Percentiles rank a stretch among this genome's conserved stretches.
Conservation (phyloP, 1,140 invertebrate genomes). For the Listronotus oregonensis region DNA sequence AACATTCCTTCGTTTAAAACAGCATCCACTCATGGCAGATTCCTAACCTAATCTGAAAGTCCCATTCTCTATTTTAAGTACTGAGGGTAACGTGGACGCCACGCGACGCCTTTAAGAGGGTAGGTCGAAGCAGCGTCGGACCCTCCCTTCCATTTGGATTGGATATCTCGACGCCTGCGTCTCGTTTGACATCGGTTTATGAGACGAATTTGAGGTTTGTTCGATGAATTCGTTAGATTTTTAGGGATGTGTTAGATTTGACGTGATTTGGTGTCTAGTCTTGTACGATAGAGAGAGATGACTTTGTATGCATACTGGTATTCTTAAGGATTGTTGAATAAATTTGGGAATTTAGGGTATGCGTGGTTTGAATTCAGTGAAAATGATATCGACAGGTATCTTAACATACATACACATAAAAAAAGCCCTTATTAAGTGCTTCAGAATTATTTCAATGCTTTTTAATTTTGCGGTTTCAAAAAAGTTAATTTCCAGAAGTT, state of each 20-base stretch:
- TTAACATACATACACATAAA: neutral
- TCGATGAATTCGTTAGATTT: neutral
- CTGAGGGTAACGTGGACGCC: constrained; percentile 21
- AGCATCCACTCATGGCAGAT: neutral
- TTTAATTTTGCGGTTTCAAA: too few species aligned
- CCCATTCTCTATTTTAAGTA: constrained; percentile 11
- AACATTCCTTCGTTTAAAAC: neutral
- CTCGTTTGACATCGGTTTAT: constrained; percentile 9
- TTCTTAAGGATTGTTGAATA: too few species aligned
- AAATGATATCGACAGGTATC: neutral
- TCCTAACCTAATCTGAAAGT: constrained; percentile 18
- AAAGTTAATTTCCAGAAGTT: too few species aligned
- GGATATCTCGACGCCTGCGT: constrained; percentile 12
- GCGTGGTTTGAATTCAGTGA: neutral
- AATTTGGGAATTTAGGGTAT: too few species aligned
- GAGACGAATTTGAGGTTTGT: constrained; percentile 2
- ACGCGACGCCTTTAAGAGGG: constrained; percentile 23
- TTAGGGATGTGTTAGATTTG: too few species aligned
- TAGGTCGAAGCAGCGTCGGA: neutral
- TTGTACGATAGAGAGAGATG: too few species aligned
- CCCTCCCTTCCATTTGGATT: constrained; percentile 9
- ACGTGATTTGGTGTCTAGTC: too few species aligned
- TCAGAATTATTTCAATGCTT: too few species aligned
- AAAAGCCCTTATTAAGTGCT: neutral
- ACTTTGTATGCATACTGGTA: too few species aligned